Percentiles rank a stretch among this genome's conserved stretches.
These are phyloP conservation scores for Triplophysa rosa DNA, from an alignment of 2,113 vertebrate species.

Conservation along the genomic window DNA sequence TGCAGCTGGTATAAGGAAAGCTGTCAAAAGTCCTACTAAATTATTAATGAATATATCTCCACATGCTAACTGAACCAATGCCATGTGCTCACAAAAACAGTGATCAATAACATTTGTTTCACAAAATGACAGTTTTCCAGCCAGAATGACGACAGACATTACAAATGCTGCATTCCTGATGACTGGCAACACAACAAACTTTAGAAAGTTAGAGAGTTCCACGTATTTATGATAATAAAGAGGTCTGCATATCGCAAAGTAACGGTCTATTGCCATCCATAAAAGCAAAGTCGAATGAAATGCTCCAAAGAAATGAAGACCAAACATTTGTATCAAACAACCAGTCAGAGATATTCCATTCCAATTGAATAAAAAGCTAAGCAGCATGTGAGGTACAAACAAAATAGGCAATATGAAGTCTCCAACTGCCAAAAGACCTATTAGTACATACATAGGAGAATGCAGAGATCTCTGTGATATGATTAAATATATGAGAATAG, in stretches of 20 bases:
- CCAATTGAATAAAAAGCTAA: constrained; percentile 48
- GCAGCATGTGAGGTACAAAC: constrained; percentile 49
- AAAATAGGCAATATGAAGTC: constrained; percentile 39
- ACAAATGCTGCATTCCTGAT: constrained; percentile 32
- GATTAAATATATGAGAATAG: constrained; percentile 46
- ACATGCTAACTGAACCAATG: constrained; percentile 64
- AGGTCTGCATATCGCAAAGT: constrained; percentile 54
- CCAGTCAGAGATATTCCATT: constrained; percentile 43
- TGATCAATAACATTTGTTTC: constrained; percentile 56
- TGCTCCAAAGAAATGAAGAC: constrained; percentile 30
- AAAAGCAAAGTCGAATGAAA: constrained; percentile 64
- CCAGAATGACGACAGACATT: constrained; percentile 8
- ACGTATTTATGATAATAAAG: constrained; percentile 48
- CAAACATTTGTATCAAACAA: constrained; percentile 55
- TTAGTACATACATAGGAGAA: constrained; percentile 63
- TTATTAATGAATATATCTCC: constrained; percentile 61
- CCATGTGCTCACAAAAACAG: constrained; percentile 68
- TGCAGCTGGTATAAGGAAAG: constrained; percentile 27
- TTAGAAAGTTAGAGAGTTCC: constrained; percentile 1
- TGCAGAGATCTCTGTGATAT: constrained; percentile 47
- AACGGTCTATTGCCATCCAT: constrained; percentile 63
- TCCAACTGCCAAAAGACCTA: constrained; percentile 56
- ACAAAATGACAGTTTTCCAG: constrained; percentile 58
- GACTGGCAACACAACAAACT: constrained; percentile 10
- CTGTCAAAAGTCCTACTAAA: constrained; percentile 49